Evolutionary conservation across 2,888 invertebrate genomes (phyloP), one percentile per base, ranked within the genome.

Genomic region (Opisthograptis luteolata): DNA sequence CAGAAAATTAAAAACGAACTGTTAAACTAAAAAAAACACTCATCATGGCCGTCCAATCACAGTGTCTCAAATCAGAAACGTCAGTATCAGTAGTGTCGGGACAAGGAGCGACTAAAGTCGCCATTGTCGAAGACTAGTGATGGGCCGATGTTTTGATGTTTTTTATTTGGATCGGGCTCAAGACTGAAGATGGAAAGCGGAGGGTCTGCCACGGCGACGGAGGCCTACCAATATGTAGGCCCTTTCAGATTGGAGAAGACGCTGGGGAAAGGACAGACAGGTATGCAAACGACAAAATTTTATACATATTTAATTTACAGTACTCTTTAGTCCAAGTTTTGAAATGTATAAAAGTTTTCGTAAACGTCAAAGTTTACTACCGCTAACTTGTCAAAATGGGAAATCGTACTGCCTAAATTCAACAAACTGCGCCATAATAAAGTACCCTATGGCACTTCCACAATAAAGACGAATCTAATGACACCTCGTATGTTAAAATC

Each of bases 221-320:
- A 89, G 85, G 88, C 87, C 91, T 96, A 96, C 90, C 96, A 96
- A 83, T 99, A 98, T 92, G 99, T 99, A 76, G 99, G 99, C 70
- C 99, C 99, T 53, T 99, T 99, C 92, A 93, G 99, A 84, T 93
- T 99, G 88, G 99, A 99, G 91, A 99, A 99, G 90, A 99, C 99
- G 44, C 94, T 99, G 62, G 99, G 99, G 71, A 99, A 99, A 89
- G 99, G 99, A 62, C 99, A 99, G 92, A 99, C 99, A 86, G 99
- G 99, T 99, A 91, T 91, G 91, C 5, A n/a, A n/a, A n/a, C n/a
- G n/a, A n/a, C n/a, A n/a, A n/a, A n/a, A n/a, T n/a, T n/a, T n/a
- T n/a, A n/a, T n/a, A n/a, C n/a, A n/a, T n/a, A n/a, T n/a, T n/a
- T n/a, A n/a, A n/a, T n/a, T n/a, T n/a, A n/a, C n/a, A n/a, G n/a